Percentiles rank a stretch among this genome's conserved stretches.
phyloP scores from a whole-genome alignment of 2,888 invertebrate species.

The Megamerina dolium region DNA sequence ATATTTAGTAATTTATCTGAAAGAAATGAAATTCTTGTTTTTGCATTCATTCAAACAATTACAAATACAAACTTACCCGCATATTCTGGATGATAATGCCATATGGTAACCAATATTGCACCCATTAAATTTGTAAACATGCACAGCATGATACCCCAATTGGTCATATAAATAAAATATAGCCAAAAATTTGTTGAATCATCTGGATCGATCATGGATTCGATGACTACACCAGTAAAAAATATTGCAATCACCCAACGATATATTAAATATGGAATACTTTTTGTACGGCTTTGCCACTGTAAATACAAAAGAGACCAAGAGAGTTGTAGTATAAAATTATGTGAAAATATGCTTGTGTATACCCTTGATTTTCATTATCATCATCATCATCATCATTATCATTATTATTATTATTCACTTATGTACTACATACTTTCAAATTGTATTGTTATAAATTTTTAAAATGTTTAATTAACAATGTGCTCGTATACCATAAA shows the following conservation, averaged over 20 bases:
- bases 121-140: slow-evolving; percentile 43
- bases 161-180: slow-evolving; percentile 48
- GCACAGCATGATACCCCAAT: slow-evolving; percentile 47
- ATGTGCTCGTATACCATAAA: slow-evolving; percentile 22
- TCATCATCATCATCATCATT: too few relatives aligned
- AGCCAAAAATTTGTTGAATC: slow-evolving; percentile 33
- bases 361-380: too few relatives aligned
- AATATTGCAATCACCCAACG: slow-evolving; percentile 46
- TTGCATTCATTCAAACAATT: not conserved
- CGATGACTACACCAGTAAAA: slow-evolving; percentile 40
- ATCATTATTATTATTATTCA: too few relatives aligned
- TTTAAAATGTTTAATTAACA: slow-evolving; percentile 31
- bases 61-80: slow-evolving; percentile 37
- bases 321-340: not conserved
- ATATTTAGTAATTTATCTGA: slow-evolving; percentile 41
- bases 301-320: slow-evolving; percentile 21
- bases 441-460: slow-evolving; percentile 28
- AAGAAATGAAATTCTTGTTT: slow-evolving; percentile 5
- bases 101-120: slow-evolving; percentile 42
- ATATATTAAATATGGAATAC: slow-evolving; percentile 41
- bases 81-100: slow-evolving; percentile 46
- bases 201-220: slow-evolving; percentile 35
- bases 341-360: too few relatives aligned
- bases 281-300: slow-evolving; percentile 48
- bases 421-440: too few relatives aligned